A percentile compares a stretch with the other conserved stretches of the same genome.
These are phyloP conservation scores for Rhamnusium bicolor DNA, from an alignment of 2,888 invertebrate species.

Conservation along the genomic window DNA sequence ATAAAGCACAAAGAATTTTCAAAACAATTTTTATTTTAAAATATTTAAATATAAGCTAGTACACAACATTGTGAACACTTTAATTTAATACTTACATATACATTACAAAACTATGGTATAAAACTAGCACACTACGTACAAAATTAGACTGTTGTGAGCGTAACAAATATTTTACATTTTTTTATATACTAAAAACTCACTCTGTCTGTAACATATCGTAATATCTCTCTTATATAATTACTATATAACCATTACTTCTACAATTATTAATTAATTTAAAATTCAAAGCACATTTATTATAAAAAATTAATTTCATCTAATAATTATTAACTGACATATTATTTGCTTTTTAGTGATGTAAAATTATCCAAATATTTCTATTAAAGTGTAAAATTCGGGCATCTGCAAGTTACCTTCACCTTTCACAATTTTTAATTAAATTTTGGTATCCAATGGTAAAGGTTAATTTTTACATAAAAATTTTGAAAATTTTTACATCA, in stretches of 20 bases:
- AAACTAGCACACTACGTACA: slow-evolving; percentile 76
- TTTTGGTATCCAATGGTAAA: too few relatives aligned
- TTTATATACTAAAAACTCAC: slow-evolving; percentile 58
- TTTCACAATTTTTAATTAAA: too few relatives aligned
- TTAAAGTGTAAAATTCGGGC: neutral
- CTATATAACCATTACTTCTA: slow-evolving; percentile 34
- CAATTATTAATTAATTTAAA: slow-evolving; percentile 14
- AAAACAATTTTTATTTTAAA: slow-evolving; percentile 65
- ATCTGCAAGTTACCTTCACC: too few relatives aligned
- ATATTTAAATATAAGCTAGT: slow-evolving; percentile 65
- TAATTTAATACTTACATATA: slow-evolving; percentile 64
- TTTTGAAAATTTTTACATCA: neutral
- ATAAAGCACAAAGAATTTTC: slow-evolving; percentile 38
- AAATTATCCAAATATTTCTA: neutral
- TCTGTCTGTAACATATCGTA: slow-evolving; percentile 58
- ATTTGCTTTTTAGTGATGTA: slow-evolving; percentile 26
- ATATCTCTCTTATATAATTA: slow-evolving; percentile 49
- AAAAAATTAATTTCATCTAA: neutral
- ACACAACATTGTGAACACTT: slow-evolving; percentile 66
- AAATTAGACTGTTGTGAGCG: slow-evolving; percentile 71
- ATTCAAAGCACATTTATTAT: slow-evolving; percentile 39
- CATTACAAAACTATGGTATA: slow-evolving; percentile 75
- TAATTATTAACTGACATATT: neutral
- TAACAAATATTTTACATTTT: slow-evolving; percentile 65
- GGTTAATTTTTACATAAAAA: neutral